phyloP scores from a whole-genome alignment of 2,888 invertebrate genomes.

The Acanthopleura granulata region DNA sequence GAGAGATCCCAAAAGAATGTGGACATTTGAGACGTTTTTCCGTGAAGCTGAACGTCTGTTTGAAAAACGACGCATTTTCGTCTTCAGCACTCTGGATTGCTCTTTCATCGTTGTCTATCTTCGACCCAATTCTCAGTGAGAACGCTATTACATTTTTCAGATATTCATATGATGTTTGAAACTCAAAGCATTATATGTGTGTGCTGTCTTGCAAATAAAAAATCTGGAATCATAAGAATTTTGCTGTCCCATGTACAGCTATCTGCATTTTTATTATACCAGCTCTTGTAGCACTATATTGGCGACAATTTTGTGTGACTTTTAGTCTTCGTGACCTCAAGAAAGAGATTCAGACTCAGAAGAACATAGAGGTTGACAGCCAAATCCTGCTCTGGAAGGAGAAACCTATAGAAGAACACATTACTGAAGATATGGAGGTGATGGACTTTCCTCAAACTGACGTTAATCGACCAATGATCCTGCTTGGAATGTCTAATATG shows the following conservation, averaged over 20 bases:
- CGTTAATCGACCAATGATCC: neutral
- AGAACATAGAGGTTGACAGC: neutral
- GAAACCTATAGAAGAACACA: neutral
- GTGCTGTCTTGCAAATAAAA: too few species aligned
- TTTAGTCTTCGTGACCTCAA: neutral
- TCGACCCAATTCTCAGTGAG: neutral
- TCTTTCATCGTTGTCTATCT: conserved; percentile 3
- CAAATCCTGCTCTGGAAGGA: conserved; percentile 2
- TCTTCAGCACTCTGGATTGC: conserved; percentile 9
- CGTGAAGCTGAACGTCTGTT: neutral
- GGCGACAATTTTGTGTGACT: neutral
- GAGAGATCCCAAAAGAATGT: neutral
- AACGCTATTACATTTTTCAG: neutral
- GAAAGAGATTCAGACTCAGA: neutral
- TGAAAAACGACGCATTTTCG: neutral
- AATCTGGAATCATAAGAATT: too few species aligned
- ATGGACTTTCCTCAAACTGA: neutral
- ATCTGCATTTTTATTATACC: neutral
- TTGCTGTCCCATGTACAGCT: too few species aligned
- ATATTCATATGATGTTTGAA: too few species aligned
- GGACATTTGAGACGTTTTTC: conserved; percentile 15
- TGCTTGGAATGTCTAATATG: neutral
- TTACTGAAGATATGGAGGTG: neutral
- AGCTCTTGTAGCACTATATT: neutral
- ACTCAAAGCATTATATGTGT: too few species aligned